These are phyloP conservation scores for Rhaphigaster nebulosa DNA, from an alignment of 2,888 invertebrate genomes.

Conservation along the genomic window DNA sequence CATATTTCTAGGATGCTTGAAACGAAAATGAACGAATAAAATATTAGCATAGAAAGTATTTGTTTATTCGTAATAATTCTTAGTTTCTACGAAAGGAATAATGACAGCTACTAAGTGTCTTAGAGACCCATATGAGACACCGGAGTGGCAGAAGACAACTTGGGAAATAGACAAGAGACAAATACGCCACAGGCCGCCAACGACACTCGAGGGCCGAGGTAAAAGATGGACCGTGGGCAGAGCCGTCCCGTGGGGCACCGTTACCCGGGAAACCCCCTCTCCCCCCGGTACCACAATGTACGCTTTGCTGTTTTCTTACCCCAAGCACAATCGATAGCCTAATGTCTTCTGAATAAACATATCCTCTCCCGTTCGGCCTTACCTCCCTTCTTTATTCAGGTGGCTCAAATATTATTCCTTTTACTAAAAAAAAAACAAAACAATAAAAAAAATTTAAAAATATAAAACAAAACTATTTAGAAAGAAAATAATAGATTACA, in stretches of 20 bases:
- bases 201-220: slow-evolving; percentile 41
- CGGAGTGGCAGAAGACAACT: background rate
- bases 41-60: background rate
- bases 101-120: background rate
- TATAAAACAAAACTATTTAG: background rate
- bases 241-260: slow-evolving; percentile 37
- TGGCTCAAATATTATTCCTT: background rate
- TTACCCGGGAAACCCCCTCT: slow-evolving; percentile 50
- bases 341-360: slow-evolving; percentile 50
- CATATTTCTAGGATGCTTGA: too few relatives aligned
- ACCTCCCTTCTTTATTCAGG: background rate
- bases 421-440: background rate
- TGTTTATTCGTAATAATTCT: background rate
- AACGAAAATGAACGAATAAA: too few relatives aligned
- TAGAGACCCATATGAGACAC: background rate
- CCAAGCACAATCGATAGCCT: slow-evolving; percentile 51
- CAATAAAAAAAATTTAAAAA: background rate
- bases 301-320: slow-evolving; percentile 40
- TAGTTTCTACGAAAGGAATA: background rate
- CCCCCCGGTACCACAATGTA: slow-evolving; percentile 38
- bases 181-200: background rate
- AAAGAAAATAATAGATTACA: background rate
- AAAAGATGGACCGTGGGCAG: slow-evolving; percentile 54
- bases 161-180: slow-evolving; percentile 33
- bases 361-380: slow-evolving; percentile 28